These are phyloP conservation scores for Caenorhabditis afra DNA, from an alignment of 2,888 invertebrate genomes.

Conservation along the genomic window DNA sequence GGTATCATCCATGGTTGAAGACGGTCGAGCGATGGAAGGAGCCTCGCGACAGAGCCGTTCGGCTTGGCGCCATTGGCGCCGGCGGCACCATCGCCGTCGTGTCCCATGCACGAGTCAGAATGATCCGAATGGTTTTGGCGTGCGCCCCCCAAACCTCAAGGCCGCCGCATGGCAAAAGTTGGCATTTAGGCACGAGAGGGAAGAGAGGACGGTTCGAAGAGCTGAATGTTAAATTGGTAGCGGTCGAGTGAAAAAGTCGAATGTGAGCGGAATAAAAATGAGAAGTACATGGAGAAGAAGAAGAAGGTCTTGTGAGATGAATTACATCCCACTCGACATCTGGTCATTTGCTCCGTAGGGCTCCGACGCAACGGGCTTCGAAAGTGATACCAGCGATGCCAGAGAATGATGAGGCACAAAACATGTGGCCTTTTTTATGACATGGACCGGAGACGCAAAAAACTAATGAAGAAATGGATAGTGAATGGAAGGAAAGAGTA, in stretches of 20 bases:
- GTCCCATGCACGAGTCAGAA: conserved; percentile 55
- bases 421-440: conserved; percentile 41
- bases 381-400: conserved; percentile 25
- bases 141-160: conserved; percentile 45
- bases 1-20: conserved; percentile 77
- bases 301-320: conserved; percentile 33
- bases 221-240: conserved; percentile 36
- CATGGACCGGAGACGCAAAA: conserved; percentile 9
- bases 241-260: neutral
- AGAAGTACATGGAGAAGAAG: conserved; percentile 54
- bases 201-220: conserved; percentile 38
- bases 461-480: conserved; percentile 13
- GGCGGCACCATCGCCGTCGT: conserved; percentile 54
- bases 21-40: conserved; percentile 66
- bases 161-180: conserved; percentile 38
- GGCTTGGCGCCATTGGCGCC: conserved; percentile 51
- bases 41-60: conserved; percentile 41
- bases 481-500: conserved; percentile 1
- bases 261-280: conserved; percentile 55
- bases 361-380: conserved; percentile 1
- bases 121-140: neutral
- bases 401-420: conserved; percentile 40
- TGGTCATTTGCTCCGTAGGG: conserved; percentile 32
- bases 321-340: conserved; percentile 46
- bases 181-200: conserved; percentile 26